These are phyloP conservation scores for Macquaria australasica DNA, from an alignment of 2,113 vertebrate genomes.

Conservation along the genomic window DNA sequence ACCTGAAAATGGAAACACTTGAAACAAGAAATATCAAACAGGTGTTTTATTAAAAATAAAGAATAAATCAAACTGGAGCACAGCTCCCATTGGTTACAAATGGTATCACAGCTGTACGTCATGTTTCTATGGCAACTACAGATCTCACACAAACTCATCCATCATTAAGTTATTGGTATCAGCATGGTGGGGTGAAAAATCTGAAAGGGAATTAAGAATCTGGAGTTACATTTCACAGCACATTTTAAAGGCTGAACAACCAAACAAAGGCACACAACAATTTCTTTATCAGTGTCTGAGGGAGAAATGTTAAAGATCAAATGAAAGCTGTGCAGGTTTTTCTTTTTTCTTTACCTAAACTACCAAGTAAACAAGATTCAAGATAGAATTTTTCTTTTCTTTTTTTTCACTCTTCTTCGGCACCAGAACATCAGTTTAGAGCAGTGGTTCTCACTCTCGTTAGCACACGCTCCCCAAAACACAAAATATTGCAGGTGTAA, in stretches of 20 bases:
- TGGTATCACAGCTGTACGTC: slow-evolving; percentile 32
- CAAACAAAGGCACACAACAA: slow-evolving; percentile 47
- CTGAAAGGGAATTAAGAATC: not conserved
- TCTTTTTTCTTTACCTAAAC: not conserved
- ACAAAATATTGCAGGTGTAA: not conserved
- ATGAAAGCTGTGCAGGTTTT: not conserved
- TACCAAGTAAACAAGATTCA: no score
- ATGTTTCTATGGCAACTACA: slow-evolving; percentile 61
- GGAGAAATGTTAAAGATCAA: not conserved
- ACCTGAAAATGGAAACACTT: not conserved
- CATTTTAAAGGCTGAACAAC: not conserved
- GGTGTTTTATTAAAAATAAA: slow-evolving; percentile 49
- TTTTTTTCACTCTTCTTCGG: slow-evolving; percentile 24
- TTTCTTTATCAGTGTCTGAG: not conserved
- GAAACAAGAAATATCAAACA: slow-evolving; percentile 42
- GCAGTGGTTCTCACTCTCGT: not conserved
- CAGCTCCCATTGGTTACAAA: slow-evolving; percentile 61
- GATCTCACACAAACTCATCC: not conserved
- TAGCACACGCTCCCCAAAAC: not conserved
- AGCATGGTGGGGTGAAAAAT: not conserved
- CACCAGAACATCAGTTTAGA: slow-evolving; percentile 9
- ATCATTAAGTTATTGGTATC: not conserved
- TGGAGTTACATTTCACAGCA: slow-evolving; percentile 31
- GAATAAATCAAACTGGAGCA: slow-evolving; percentile 50
- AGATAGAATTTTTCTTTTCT: no score